Evolutionary conservation across 2,888 invertebrate genomes (phyloP).

Genomic region (Drosophila mulleri): DNA sequence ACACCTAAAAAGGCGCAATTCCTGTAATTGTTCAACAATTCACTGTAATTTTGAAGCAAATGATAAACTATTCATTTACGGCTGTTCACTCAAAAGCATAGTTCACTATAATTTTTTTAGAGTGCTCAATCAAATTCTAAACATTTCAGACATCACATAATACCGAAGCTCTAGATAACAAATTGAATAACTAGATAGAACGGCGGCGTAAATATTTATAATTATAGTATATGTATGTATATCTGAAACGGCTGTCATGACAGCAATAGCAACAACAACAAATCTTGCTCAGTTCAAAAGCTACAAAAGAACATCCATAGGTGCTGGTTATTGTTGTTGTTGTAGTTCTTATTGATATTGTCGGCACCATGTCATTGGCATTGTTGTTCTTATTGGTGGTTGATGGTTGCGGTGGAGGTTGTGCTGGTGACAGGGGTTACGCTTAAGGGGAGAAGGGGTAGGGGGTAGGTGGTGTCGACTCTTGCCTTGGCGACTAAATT

Average conservation of each 20-base stretch:
- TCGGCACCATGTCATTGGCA: constrained; percentile 59
- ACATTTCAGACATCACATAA: constrained; percentile 7
- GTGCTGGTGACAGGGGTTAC: neutral
- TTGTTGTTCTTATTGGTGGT: constrained; percentile 38
- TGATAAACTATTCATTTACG: neutral
- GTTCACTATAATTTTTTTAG: neutral
- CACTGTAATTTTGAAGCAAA: neutral
- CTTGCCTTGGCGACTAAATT: constrained; percentile 69
- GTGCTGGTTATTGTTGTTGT: constrained; percentile 16
- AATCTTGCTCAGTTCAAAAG: constrained; percentile 26
- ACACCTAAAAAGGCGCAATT: too few species aligned
- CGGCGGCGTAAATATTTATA: constrained; percentile 3
- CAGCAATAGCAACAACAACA: constrained; percentile 24
- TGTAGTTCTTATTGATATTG: constrained; percentile 41
- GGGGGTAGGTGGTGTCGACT: neutral
- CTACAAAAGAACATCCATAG: constrained; percentile 35
- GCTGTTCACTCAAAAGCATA: neutral
- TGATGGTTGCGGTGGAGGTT: constrained; percentile 6
- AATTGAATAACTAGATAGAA: constrained; percentile 12
- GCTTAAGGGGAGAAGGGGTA: neutral
- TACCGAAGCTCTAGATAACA: constrained; percentile 28
- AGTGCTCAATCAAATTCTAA: constrained; percentile 1
- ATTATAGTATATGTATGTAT: constrained; percentile 2
- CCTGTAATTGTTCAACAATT: too few species aligned
- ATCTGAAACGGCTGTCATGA: constrained; percentile 29